Evolutionary conservation across 2,797 vertebrate species (phyloP), one percentile per base, ranked within the genome.

Genomic region (Benthosema pterotum): DNA sequence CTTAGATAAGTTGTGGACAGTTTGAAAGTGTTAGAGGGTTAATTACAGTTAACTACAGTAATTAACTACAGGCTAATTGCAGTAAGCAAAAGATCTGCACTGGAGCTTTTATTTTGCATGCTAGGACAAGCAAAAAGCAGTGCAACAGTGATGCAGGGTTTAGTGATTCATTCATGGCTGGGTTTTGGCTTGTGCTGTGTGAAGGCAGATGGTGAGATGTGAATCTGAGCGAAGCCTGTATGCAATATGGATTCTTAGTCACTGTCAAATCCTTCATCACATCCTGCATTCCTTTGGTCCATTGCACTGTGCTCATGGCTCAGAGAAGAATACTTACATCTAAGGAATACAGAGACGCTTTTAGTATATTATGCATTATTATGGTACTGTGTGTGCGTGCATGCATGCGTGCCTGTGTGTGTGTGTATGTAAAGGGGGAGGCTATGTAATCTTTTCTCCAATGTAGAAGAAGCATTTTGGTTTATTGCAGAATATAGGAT

Each of bases 171-270:
- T 47, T 68, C 64, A 61, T 61, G 54, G 72, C 77, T 74, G 74
- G 2, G 58, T 79, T 83, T 65, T 67, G 64, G 71, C 75, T 59
- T 5, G 71, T 72, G 70, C 75, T 57, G 49, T 75, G 73, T 79
- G 73, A 76, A 71, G 57, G 63, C 69, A 60, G 77, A 75, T 71
- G 72, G 71, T 84, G 77, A 76, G 84, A 88, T 86, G 71, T 64
- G 77, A 79, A 78, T 86, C 69, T 85, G 70, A 81, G 72, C 78
- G 74, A 86, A 77, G 82, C 81, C 80, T 86, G 78, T 87, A 85
- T 87, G 84, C 82, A 83, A 82, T 78, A 79, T 66, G 72, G 65
- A 63, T 71, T 83, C 74, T 86, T 91, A 91, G 89, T 91, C 88
- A 89, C 72, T 82, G 85, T 87, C 88, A n/a, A n/a, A n/a, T n/a